Evolutionary conservation across 2,888 invertebrate genomes (phyloP).

Genomic region (Cistogaster globosa): DNA sequence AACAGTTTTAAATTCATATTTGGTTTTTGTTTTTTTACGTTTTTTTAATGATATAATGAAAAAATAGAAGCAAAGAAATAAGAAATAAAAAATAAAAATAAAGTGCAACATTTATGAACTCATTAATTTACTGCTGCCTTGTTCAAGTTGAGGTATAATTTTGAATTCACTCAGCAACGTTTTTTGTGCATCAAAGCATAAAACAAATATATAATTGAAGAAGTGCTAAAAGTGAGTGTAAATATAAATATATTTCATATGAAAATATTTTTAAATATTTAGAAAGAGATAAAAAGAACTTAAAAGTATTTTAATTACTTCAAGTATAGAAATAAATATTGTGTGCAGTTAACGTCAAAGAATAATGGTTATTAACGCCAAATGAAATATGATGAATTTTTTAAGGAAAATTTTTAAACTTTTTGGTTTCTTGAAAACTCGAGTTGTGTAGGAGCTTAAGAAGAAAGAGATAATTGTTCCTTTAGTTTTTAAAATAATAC

Average conservation of each 20-base stretch:
- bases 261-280: slow-evolving; percentile 38
- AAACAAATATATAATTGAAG: slow-evolving; percentile 9
- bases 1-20: slow-evolving; percentile 37
- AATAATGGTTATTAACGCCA: too few relatives aligned
- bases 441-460: too few relatives aligned
- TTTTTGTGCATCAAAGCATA: neutral
- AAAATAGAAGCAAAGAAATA: slow-evolving; percentile 9
- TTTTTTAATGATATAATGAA: neutral
- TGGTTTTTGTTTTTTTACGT: slow-evolving; percentile 32
- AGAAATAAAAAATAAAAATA: slow-evolving; percentile 21
- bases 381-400: neutral
- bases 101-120: slow-evolving; percentile 60
- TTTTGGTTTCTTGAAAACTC: neutral
- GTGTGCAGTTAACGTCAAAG: neutral
- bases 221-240: slow-evolving; percentile 22
- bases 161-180: slow-evolving; percentile 33
- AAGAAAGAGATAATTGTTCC: too few relatives aligned
- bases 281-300: neutral
- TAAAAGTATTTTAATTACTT: slow-evolving; percentile 53
- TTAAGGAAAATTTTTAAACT: neutral
- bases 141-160: slow-evolving; percentile 54
- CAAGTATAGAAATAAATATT: slow-evolving; percentile 23
- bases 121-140: slow-evolving; percentile 62
- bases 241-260: slow-evolving; percentile 12
- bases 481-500: too few relatives aligned